phyloP scores from a whole-genome alignment of 2,797 vertebrate genomes.

The Sebastiscus albofasciatus region DNA sequence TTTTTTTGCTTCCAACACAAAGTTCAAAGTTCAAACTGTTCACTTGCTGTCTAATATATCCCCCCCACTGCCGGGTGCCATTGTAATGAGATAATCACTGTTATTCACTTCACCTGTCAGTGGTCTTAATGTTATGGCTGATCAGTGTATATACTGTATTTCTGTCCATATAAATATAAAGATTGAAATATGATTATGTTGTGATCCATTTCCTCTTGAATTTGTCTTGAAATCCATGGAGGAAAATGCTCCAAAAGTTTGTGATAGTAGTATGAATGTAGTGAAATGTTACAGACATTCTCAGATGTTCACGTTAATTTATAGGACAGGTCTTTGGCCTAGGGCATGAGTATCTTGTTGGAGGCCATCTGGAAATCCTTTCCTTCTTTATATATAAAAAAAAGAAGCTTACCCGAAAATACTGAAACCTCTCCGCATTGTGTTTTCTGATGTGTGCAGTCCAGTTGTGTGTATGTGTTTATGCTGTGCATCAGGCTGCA shows the following conservation, averaged over 20 bases:
- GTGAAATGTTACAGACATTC: slow-evolving; percentile 15
- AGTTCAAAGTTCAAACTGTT: too few relatives aligned
- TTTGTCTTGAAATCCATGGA: neutral
- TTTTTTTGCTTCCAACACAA: too few relatives aligned
- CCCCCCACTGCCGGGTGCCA: too few relatives aligned
- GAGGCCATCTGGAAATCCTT: slow-evolving; percentile 43
- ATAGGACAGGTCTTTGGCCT: slow-evolving; percentile 38
- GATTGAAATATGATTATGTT: neutral
- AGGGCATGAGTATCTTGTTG: slow-evolving; percentile 4
- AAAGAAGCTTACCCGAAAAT: slow-evolving; percentile 6
- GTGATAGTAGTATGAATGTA: neutral
- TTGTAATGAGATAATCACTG: too few relatives aligned
- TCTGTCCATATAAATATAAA: neutral
- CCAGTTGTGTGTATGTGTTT: slow-evolving; percentile 51
- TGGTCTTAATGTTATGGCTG: too few relatives aligned
- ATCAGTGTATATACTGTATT: too few relatives aligned
- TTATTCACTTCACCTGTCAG: too few relatives aligned
- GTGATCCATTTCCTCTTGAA: neutral
- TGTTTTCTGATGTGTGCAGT: slow-evolving; percentile 31
- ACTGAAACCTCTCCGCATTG: slow-evolving; percentile 24
- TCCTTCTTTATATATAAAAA: neutral
- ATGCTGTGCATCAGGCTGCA: slow-evolving; percentile 57
- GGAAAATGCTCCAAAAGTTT: neutral
- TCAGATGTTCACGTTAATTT: slow-evolving; percentile 30
- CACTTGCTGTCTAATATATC: too few relatives aligned